Base-by-base conservation (phyloP, 1,140 invertebrate species). In the Orchestia grillus region DNA sequence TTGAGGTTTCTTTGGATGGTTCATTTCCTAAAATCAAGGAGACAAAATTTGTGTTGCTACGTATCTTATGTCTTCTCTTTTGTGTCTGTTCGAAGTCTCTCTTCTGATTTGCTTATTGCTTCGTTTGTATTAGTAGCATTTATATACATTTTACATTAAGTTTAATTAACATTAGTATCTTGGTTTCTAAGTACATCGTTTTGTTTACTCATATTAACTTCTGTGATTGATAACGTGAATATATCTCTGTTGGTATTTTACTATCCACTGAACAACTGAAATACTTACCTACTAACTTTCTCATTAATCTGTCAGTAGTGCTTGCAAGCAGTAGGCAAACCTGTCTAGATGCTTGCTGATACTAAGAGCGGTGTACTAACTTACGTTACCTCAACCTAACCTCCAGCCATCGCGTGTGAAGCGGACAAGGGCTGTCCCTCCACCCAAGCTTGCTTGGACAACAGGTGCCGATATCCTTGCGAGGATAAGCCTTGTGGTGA, bases 341-440 rank as follows among this genome's bases (percentile, higher is more conserved):
- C 15, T 19, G 44, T 91, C 44, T 91, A 91, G 41, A 42, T 43
- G 44, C 88, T 43, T 91, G 19, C 11, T 43, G 41, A 91, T 45
- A 94, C 43, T 42, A 41, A 44, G n/a, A 44, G 41, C 41, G 92
- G 43, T 45, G 36, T 94, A 94, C 92, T 94, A 94, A 94, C 92
- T 94, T 47, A 44, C 44, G 44, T 44, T 47, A 94, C 92, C 47
- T 40, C 44, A 94, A 94, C 92, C 92, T 45, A 94, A 94, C 92
- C 92, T 96, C 90, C 95, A 97, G 96, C 77, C 96, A 77, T 96
- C 96, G 98, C 99, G 97, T 99, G 99, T 97, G 98, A 98, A 36
- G 98, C 98, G 95, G 97, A 97, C 96, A 44, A 43, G 77, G 97
- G 97, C 88, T 97, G 97, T 95, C 96, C 96, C 44, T 96, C 96